A percentile compares a stretch with the other conserved stretches of the same genome.
These are phyloP conservation scores for Muraenolepis orangiensis DNA, from an alignment of 2,797 vertebrate species.

Conservation along the genomic window DNA sequence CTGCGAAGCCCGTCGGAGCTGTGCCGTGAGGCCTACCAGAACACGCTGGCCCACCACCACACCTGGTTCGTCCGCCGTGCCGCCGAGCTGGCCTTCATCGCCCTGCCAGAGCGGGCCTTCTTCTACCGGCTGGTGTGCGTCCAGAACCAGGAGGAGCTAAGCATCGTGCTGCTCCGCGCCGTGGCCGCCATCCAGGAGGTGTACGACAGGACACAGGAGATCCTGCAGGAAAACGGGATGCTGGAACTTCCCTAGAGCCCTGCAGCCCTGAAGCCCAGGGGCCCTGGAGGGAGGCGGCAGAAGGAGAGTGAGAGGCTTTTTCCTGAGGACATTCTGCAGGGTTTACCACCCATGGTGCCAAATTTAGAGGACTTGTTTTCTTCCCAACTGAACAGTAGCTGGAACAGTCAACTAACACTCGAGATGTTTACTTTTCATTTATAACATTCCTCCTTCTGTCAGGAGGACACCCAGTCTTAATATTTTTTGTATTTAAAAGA, in stretches of 20 bases:
- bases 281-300: slow-evolving; percentile 6
- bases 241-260: slow-evolving; percentile 74
- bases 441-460: slow-evolving; percentile 28
- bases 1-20: slow-evolving; percentile 69
- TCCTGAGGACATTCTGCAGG: not conserved
- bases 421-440: slow-evolving; percentile 18
- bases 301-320: not conserved
- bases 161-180: slow-evolving; percentile 60
- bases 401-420: slow-evolving; percentile 42
- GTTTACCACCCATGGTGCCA: not conserved
- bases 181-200: slow-evolving; percentile 69
- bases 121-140: slow-evolving; percentile 77
- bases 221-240: slow-evolving; percentile 73
- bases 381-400: slow-evolving; percentile 40
- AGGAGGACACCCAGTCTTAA: not conserved
- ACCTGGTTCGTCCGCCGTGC: slow-evolving; percentile 79
- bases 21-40: slow-evolving; percentile 80
- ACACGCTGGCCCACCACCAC: slow-evolving; percentile 76
- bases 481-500: not conserved
- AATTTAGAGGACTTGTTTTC: slow-evolving; percentile 6
- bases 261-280: no score
- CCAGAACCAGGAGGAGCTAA: slow-evolving; percentile 63
- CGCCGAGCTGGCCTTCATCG: slow-evolving; percentile 79
- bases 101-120: slow-evolving; percentile 75
- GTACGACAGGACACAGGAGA: slow-evolving; percentile 76